Evolutionary conservation across 2,113 vertebrate genomes (phyloP), one percentile per base, ranked within the genome.

Genomic region (Okapia johnstoni): DNA sequence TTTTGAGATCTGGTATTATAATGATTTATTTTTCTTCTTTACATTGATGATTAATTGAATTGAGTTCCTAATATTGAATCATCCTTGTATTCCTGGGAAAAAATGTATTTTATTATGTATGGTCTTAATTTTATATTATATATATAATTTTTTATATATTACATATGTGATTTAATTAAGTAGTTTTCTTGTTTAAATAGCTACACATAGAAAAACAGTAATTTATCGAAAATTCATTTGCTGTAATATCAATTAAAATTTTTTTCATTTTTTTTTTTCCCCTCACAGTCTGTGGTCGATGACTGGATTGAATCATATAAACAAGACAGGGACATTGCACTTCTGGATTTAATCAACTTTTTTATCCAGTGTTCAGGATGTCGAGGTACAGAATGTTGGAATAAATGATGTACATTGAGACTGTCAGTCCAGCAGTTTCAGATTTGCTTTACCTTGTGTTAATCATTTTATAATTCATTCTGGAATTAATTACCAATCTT

Each of bases 281-380:
- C n/a, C 97, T 98, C 79, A 88, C 98, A 99, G 99, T 99, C 99
- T 86, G 99, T 99, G 98, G 99, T 99, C 97, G 99, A 99, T 95
- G 99, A 99, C 99, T 99, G 99, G 99, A 99, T 99, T 97, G 99
- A 99, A 99, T 99, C 99, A 52, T 99, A 99, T 98, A 99, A 99
- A 98, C 99, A 99, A 98, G 99, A 99, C 99, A 98, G 99, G 99
- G 99, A 99, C 98, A 99, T 99, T 98, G 99, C 99, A 95, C 99
- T 99, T 98, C 99, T 99, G 98, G 99, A 99, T 99, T 99, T 99
- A 98, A 99, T 99, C 98, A 99, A 99, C 98, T 99, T 99, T 98
- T 99, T 99, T 99, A 99, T 99, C 98, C 99, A 99, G 98, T 99
- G 99, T 98, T 99, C 99, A 84, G 99, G 99, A 93, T 99, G 99